Evolutionary conservation across 64 coral and sea anemone genomes (phyloP).

Genomic region (Montipora cactus): DNA sequence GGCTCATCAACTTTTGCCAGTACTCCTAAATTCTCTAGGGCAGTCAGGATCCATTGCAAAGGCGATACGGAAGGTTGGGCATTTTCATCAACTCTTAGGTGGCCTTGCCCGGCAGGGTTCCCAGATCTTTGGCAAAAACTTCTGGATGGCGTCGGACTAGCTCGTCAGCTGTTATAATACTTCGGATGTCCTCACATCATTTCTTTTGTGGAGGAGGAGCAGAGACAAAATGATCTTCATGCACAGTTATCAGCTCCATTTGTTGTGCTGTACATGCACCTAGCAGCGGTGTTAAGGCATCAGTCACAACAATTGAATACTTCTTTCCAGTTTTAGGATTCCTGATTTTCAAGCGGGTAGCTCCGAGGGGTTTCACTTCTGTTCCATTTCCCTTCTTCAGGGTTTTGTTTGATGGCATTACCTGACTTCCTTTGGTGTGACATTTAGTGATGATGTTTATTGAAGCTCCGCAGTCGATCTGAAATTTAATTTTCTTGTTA

Average conservation of each 20-base stretch:
- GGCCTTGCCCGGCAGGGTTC: slow-evolving; percentile 46
- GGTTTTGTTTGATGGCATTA: not conserved
- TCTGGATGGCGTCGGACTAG: no score
- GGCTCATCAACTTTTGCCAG: slow-evolving; percentile 28
- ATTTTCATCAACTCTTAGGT: slow-evolving; percentile 21
- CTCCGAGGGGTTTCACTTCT: not conserved
- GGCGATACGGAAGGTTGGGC: no score
- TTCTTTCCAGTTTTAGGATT: not conserved
- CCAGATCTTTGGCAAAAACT: slow-evolving; percentile 18
- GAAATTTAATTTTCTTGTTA: slow-evolving; percentile 16
- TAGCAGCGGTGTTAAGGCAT: not conserved
- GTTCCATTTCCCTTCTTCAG: slow-evolving; percentile 31
- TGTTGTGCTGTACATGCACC: not conserved
- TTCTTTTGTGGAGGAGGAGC: no score
- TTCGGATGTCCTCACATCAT: no score
- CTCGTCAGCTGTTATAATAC: not conserved
- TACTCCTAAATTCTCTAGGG: slow-evolving; percentile 3
- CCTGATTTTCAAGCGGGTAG: not conserved
- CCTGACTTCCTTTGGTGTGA: slow-evolving; percentile 40
- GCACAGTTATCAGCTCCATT: not conserved
- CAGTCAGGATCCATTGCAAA: slow-evolving; percentile 8
- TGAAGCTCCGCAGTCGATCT: slow-evolving; percentile 12
- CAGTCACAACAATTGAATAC: slow-evolving; percentile 8
- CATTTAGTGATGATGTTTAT: slow-evolving; percentile 27
- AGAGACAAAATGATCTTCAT: no score